Evolutionary conservation across 2,113 vertebrate genomes (phyloP).

Genomic region (Ardeotis arabs): DNA sequence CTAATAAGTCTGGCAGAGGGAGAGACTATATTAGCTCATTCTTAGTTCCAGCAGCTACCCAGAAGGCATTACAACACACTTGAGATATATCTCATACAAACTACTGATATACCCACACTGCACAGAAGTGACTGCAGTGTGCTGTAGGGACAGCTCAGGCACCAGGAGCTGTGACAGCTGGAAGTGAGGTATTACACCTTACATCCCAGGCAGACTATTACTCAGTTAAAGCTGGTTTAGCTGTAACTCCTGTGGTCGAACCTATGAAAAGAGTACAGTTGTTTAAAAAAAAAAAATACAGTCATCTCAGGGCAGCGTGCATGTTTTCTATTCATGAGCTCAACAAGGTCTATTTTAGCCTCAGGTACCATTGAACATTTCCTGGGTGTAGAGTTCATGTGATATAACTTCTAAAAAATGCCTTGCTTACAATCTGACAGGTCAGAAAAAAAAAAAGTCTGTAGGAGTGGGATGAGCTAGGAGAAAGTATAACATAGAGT

Average conservation of each 20-base stretch:
- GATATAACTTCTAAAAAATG: not conserved
- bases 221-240: conserved; percentile 2
- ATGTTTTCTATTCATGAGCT: not conserved
- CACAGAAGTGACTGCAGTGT: conserved; percentile 12
- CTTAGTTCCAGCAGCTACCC: conserved; percentile 67
- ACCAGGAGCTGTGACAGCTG: conserved; percentile 29
- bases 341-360: not conserved
- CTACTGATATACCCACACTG: not conserved
- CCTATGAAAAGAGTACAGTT: not conserved
- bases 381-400: not conserved
- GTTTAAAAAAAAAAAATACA: not conserved
- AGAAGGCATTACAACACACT: conserved; percentile 62
- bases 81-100: conserved; percentile 37
- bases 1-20: conserved; percentile 62
- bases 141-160: not conserved
- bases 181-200: conserved; percentile 7
- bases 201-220: not conserved
- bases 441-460: not conserved
- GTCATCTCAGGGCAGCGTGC: not conserved
- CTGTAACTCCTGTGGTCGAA: not conserved
- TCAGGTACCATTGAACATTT: not conserved
- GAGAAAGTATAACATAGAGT: not conserved
- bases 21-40: conserved; percentile 62
- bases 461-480: not conserved
- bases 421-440: not conserved